Evolutionary conservation across 2,113 vertebrate genomes (phyloP).

Genomic region (Pangasianodon gigas): DNA sequence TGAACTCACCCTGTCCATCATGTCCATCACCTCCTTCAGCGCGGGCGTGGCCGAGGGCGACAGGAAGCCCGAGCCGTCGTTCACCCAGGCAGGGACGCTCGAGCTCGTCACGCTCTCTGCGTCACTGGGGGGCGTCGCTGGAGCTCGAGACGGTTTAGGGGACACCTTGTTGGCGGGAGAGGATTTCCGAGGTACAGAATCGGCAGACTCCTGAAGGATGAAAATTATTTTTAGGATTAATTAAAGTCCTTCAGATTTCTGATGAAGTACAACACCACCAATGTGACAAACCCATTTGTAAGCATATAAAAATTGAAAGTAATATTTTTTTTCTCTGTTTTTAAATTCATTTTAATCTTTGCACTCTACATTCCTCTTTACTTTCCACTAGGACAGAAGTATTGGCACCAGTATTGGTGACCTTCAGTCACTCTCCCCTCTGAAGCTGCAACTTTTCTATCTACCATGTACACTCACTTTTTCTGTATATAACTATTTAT

Average conservation of each 20-base stretch:
- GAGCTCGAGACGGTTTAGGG: constrained; percentile 50
- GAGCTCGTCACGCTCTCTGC: constrained; percentile 57
- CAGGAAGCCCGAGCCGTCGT: constrained; percentile 84
- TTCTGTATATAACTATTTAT: too few species aligned
- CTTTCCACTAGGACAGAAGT: not conserved
- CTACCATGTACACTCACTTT: too few species aligned
- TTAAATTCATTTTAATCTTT: not conserved
- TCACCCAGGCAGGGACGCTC: constrained; percentile 81
- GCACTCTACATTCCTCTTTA: not conserved
- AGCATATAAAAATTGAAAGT: not conserved
- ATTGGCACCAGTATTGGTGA: too few species aligned
- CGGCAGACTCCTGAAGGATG: constrained; percentile 50
- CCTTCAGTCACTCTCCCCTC: too few species aligned
- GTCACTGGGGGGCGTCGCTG: constrained; percentile 60
- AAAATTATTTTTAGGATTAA: not conserved
- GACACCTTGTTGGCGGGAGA: constrained; percentile 35
- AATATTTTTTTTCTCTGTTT: not conserved
- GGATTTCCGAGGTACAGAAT: constrained; percentile 28
- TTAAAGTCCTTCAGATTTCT: not conserved
- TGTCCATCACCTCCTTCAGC: constrained; percentile 88
- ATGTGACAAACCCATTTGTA: not conserved
- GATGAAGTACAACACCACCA: not conserved
- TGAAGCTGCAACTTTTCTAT: too few species aligned
- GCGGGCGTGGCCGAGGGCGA: constrained; percentile 76
- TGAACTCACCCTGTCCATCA: constrained; percentile 87